Evolutionary conservation across 2,888 invertebrate species (phyloP).

Genomic region (Nomada lathburiana): DNA sequence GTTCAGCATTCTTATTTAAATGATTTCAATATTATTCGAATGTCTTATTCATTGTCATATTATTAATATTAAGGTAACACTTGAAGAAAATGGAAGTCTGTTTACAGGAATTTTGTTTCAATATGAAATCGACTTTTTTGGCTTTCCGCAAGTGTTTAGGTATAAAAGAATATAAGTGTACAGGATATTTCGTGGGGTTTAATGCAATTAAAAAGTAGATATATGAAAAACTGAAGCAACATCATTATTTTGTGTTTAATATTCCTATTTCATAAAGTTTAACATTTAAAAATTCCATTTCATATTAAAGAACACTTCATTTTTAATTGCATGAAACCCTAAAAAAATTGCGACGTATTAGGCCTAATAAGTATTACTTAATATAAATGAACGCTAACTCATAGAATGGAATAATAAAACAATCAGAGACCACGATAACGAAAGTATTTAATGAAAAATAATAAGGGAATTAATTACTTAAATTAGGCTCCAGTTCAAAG

Average conservation of each 20-base stretch:
- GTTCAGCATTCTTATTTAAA: neutral
- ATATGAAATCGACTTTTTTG: slow-evolving; percentile 33
- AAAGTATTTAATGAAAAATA: slow-evolving; percentile 53
- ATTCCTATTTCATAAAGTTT: neutral
- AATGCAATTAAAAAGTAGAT: slow-evolving; percentile 9
- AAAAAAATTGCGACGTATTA: slow-evolving; percentile 41
- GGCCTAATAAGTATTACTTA: slow-evolving; percentile 54
- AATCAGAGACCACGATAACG: slow-evolving; percentile 56
- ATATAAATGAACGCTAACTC: slow-evolving; percentile 38
- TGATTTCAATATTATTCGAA: neutral
- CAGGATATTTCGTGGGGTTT: slow-evolving; percentile 30
- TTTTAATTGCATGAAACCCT: slow-evolving; percentile 9
- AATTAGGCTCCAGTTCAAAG: slow-evolving; percentile 31
- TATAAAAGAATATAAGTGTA: slow-evolving; percentile 25
- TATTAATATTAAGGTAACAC: neutral
- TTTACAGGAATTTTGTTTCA: slow-evolving; percentile 17
- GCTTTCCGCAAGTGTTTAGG: slow-evolving; percentile 23
- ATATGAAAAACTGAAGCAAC: neutral
- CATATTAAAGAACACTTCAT: neutral
- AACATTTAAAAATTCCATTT: neutral
- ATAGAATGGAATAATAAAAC: slow-evolving; percentile 24
- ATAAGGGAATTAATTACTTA: slow-evolving; percentile 35
- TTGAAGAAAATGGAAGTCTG: neutral
- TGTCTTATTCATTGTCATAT: neutral
- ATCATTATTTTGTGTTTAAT: neutral